Base-by-base conservation (phyloP, 1,140 invertebrate genomes). In the Hylaeus volcanicus region DNA sequence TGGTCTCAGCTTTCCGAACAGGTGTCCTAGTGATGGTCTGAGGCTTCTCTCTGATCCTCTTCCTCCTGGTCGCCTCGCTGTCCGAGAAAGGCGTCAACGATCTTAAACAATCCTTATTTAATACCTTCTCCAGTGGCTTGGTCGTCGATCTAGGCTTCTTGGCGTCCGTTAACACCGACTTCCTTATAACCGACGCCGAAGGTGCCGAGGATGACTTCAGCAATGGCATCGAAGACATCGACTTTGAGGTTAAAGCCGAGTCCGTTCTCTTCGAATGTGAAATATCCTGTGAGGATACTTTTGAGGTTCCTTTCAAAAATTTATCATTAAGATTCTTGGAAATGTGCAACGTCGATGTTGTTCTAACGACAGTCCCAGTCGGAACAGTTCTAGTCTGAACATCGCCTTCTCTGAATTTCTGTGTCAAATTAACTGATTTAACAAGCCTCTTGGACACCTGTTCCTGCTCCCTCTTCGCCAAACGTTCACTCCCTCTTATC, bases 241-340 rank as follows among this genome's bases (percentile, higher is more conserved):
- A 71, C 0, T 79, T 85, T 37, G 39, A n/a, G 2, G 39, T 15
- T 5, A 63, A 11, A 45, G 55, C 48, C 15, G 68, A 56, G 5
- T 74, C 64, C 1, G 8, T 1, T 12, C 79, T 90, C 92, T 43
- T 91, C 84, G 93, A 15, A 93, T 82, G 75, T 94, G 93, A 76
- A 90, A 93, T 0, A 26, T 93, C 94, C 88, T 93, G 94, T 4
- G 93, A 88, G 8, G 93, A 93, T 60, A 94, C 93, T 0, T 93
- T 90, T 0, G 93, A 91, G 6, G 92, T 91, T 1, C 94, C 90
- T 74, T 93, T 94, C 14, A 93, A 45, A 0, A 90, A 87, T 88
- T 94, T 95, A 41, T 94, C 93, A 76, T 93, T 91, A 2, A 66
- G 68, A 8, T 53, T 58, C 51, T 86, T 93, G 61, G 93, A 93